Base-by-base conservation (phyloP, 2,113 vertebrate species). In the Chionis minor region DNA sequence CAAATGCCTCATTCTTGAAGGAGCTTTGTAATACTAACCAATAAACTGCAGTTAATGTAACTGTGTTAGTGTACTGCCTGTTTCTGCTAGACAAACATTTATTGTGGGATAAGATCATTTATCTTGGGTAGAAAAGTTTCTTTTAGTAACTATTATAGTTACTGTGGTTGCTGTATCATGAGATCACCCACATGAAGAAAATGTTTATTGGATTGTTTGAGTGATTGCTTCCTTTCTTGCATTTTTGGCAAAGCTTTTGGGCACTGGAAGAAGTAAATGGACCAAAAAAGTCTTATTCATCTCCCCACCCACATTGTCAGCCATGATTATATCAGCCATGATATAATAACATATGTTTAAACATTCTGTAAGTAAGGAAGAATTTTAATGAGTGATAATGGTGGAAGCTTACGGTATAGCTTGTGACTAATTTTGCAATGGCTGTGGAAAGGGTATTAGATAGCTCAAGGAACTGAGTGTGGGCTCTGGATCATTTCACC, bases 201-300 rank as follows among this genome's bases (percentile, higher is more conserved):
- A 95, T 92, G 84, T 97, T 97, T 97, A 97, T 95, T 93, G 88
- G 72, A 63, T 86, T 95, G 62, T 92, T 95, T 96, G 96, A 97
- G 78, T 91, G 89, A 97, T 97, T 94, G 66, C 94, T 97, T 97
- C 95, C 95, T 94, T 72, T 94, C 86, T 77, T 83, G 58, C 38
- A 78, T 92, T 88, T 95, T 95, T 97, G 97, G 94, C 93, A 92
- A 92, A 80, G 81, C 16, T 81, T 95, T 91, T 73, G 91, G 80
- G 58, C 66, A 82, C 27, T 91, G 66, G 74, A 94, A 91, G 78
- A 94, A 92, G 66, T 96, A 96, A 95, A 94, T 94, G 92, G 84
- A 95, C 86, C 94, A 95, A 94, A 94, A 90, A 91, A 69, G 40
- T 8, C 70, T 89, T 87, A 70, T 87, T 95, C 95, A 70, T 78